Conservation (phyloP, 2,113 vertebrate genomes). For the Lepidiolamprologus cunningtoni region DNA sequence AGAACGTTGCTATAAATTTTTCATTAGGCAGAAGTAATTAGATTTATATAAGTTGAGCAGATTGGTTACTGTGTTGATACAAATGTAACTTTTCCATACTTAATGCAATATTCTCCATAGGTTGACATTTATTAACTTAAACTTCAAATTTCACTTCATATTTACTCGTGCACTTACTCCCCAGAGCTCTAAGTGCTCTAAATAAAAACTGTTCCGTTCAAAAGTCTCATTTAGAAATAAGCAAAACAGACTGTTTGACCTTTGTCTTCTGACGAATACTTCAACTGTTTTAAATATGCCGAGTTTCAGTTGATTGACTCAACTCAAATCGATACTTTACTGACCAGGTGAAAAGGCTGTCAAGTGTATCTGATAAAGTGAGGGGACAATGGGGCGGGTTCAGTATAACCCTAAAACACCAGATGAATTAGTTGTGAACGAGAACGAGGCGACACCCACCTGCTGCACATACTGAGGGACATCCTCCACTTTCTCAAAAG, state of each 20-base stretch:
- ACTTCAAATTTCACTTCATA: neutral
- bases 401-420: neutral
- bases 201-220: neutral
- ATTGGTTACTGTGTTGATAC: neutral
- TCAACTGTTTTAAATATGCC: neutral
- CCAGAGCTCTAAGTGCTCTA: neutral
- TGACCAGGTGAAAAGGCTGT: neutral
- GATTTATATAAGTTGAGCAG: neutral
- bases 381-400: neutral
- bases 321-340: neutral
- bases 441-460: constrained; percentile 60
- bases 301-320: neutral
- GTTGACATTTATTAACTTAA: neutral
- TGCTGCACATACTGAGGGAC: constrained; percentile 83
- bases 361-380: neutral
- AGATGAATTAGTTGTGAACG: rapidly evolving
- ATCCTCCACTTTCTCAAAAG: constrained; percentile 74
- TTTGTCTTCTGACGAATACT: rapidly evolving
- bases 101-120: neutral
- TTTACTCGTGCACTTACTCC: rapidly evolving
- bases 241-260: neutral
- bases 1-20: neutral
- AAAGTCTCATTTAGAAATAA: neutral
- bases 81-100: neutral
- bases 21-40: neutral